These are phyloP conservation scores for Hypolimnas misippus DNA, from an alignment of 2,888 invertebrate genomes.

Conservation along the genomic window DNA sequence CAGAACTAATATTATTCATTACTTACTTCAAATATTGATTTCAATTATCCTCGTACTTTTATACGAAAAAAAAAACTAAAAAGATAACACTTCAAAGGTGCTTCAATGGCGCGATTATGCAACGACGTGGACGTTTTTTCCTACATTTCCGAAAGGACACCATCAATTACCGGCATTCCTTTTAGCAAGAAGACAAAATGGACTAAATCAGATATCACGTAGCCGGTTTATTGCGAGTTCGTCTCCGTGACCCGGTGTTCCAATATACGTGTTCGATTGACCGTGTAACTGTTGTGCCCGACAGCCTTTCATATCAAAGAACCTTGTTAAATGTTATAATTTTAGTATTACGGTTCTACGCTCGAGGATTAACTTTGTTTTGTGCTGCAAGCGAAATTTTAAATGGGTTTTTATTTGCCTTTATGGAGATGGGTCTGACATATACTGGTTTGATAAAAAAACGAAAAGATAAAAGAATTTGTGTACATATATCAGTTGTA, in stretches of 20 bases:
- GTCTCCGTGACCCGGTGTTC: slow-evolving; percentile 49
- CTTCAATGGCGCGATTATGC: not conserved
- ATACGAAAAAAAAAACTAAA: not conserved
- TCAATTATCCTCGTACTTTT: not conserved
- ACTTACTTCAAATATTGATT: not conserved
- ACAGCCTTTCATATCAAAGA: slow-evolving; percentile 45
- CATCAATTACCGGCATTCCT: slow-evolving; percentile 44
- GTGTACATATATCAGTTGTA: no score
- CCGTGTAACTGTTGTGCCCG: slow-evolving; percentile 38
- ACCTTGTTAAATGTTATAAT: slow-evolving; percentile 22
- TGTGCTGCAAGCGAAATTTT: not conserved
- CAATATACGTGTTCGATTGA: slow-evolving; percentile 70
- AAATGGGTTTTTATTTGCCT: slow-evolving; percentile 12
- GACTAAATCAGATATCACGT: slow-evolving; percentile 66
- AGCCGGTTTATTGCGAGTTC: slow-evolving; percentile 73
- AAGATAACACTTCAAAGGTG: slow-evolving; percentile 3
- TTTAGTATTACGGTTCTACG: slow-evolving; percentile 4
- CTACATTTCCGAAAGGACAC: slow-evolving; percentile 14
- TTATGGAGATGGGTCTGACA: not conserved
- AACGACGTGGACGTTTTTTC: slow-evolving; percentile 6
- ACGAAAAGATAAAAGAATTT: no score
- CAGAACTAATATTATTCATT: no score
- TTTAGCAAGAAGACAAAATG: slow-evolving; percentile 43
- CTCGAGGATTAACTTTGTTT: not conserved
- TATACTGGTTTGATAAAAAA: no score